Percentiles rank a stretch among this genome's conserved stretches.
Evolutionary conservation across 2,888 invertebrate species (phyloP).

Genomic region (Orthosia incerta): DNA sequence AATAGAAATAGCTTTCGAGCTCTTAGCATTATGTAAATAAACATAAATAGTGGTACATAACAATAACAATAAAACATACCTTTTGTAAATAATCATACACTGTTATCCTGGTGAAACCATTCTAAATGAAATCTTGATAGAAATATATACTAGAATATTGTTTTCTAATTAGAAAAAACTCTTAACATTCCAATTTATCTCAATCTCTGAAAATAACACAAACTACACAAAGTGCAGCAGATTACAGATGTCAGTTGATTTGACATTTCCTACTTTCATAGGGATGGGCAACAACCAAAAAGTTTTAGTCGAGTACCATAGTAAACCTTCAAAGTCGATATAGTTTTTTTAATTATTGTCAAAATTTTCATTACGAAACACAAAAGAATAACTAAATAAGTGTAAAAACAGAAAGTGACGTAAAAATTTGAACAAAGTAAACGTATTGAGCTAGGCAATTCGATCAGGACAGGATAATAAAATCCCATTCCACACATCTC

Average conservation of each 20-base stretch:
- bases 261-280: constrained; percentile 27
- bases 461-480: no score
- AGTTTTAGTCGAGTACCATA: constrained; percentile 20
- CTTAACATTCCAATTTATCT: constrained; percentile 1
- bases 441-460: neutral
- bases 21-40: constrained; percentile 54
- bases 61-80: constrained; percentile 45
- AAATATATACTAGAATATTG: constrained; percentile 28
- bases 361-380: neutral
- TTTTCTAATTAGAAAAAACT: constrained; percentile 21
- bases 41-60: constrained; percentile 28
- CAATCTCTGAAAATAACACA: constrained; percentile 51
- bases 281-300: neutral
- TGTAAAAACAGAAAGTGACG: neutral
- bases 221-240: constrained; percentile 41
- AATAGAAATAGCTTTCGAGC: constrained; percentile 28
- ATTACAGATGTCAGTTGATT: constrained; percentile 18
- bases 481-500: neutral
- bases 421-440: neutral
- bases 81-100: constrained; percentile 23
- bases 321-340: neutral
- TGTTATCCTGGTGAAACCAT: constrained; percentile 44
- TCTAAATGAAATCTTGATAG: constrained; percentile 1
- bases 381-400: neutral
- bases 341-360: neutral